Base-by-base conservation (phyloP, 2,113 vertebrate genomes). In the Scopus umbretta region DNA sequence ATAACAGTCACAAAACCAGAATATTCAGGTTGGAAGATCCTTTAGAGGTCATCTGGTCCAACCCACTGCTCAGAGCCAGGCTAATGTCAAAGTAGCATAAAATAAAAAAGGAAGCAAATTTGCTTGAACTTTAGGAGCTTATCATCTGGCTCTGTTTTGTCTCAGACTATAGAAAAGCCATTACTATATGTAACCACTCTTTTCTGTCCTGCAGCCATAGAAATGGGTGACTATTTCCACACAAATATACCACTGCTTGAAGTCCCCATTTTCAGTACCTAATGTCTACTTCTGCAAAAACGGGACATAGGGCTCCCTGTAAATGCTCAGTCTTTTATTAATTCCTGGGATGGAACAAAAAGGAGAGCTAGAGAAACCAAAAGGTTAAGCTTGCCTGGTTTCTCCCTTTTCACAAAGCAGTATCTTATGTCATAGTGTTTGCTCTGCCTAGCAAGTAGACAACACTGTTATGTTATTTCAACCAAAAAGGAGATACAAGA, bases 91-190 rank as follows among this genome's bases (percentile, higher is more conserved):
- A 96, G 91, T 8, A 59, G 19, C 29, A 40, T 29, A 42, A 88
- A 91, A 81, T 63, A 50, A 81, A 84, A 95, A 91, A 75, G 43
- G 73, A 84, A 89, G 47, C 4, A 92, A 63, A 95, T 95, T 86
- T 92, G 29, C 80, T 72, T 84, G 84, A 92, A 50, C 40, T 95
- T 62, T 82, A 82, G 53, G 90, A 93, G 62, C 58, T 94, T 88
- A 65, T 88, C 92, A 71, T 78, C 72, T 55, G 65, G 18, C 27
- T 76, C 50, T 74, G 38, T 62, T 80, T 58, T 29, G 16, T 70
- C 26, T 43, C 67, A 88, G 82, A 73, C 74, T 82, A 11, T 10
- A 68, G 45, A 53, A 83, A 80, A 95, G 30, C 32, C 66, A 70
- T 62, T 92, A 76, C 50, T 59, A 0, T 17, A 34, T 25, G 72